Base-by-base conservation (phyloP, 1,140 invertebrate species). In the Bombus cullumanus region DNA sequence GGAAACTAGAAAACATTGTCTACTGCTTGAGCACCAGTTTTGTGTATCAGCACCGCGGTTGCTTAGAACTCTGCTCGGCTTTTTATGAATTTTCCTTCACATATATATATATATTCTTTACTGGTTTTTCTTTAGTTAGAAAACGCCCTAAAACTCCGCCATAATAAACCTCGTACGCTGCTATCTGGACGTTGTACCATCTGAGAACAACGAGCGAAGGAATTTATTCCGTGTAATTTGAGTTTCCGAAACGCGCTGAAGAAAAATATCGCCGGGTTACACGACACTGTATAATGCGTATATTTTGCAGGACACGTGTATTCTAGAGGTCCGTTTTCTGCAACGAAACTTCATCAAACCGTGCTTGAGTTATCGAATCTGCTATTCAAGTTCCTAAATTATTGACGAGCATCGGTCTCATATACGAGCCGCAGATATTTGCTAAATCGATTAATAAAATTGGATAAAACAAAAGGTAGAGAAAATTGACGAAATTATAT, bases 141-240 rank as follows among this genome's bases (percentile, higher is more conserved):
- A 53, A 22, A 53, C 47, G 25, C 47, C 28, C 59, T 68, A 25
- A 76, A 83, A 68, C 72, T 76, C 31, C 18, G 41, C 53, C 76
- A 76, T 68, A 62, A 43, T 83, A 83, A 83, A 83, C n/a, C 62
- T 43, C 28, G 62, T 43, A n/a, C 73, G 12, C 25, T 28, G 81
- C 59, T 83, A 76, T 83, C 81, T 57, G 43, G 28, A 31, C 62
- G 41, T 47, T 47, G 59, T 64, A 74, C 25, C 72, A 59, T 83
- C 41, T 75, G 59, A 41, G 31, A 66, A 18, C 13, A 66, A 66
- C n/a, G 64, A 8, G 64, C n/a, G 15, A 2, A 15, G 18, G 62
- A 82, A 83, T 83, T 83, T 83, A 83, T 83, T 75, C 72, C n/a
- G 12, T 66, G 81, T 83, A 83, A 83, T 83, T 83, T 31, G 39